Evolutionary conservation across 2,797 vertebrate species (phyloP).

Genomic region (Saxicola maurus): DNA sequence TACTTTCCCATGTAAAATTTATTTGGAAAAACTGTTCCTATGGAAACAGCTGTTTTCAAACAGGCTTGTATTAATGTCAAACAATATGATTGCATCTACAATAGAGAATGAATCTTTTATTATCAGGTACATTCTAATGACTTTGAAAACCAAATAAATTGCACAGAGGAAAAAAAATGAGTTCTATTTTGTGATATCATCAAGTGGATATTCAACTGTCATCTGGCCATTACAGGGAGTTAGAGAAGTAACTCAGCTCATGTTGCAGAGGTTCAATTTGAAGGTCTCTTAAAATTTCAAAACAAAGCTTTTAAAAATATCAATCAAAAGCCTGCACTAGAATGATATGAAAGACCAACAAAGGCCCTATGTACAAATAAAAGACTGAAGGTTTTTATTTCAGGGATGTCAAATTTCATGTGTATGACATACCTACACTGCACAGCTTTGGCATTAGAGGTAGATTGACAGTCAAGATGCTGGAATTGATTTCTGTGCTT

Average conservation of each 20-base stretch:
- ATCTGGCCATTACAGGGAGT: neutral
- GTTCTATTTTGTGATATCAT: neutral
- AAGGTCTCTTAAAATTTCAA: neutral
- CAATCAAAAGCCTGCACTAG: neutral
- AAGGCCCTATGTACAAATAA: neutral
- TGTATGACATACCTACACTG: neutral
- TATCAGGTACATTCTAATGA: constrained; percentile 43
- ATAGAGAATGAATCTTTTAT: constrained; percentile 48
- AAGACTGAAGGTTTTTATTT: neutral
- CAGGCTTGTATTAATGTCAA: constrained; percentile 64
- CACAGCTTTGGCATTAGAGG: neutral
- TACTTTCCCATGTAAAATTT: constrained; percentile 66
- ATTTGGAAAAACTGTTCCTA: constrained; percentile 73
- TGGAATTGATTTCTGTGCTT: neutral
- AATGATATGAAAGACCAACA: neutral
- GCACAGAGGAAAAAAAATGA: constrained; percentile 31
- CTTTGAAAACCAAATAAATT: constrained; percentile 43
- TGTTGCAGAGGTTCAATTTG: neutral
- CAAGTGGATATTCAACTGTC: neutral
- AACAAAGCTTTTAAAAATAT: neutral
- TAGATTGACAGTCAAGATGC: neutral
- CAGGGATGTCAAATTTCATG: neutral
- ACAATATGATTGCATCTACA: constrained; percentile 62
- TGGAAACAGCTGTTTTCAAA: constrained; percentile 76
- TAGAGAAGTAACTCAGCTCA: neutral